Evolutionary conservation across 2,113 vertebrate genomes (phyloP), one percentile per base, ranked within the genome.

Genomic region (Lycaon pictus): DNA sequence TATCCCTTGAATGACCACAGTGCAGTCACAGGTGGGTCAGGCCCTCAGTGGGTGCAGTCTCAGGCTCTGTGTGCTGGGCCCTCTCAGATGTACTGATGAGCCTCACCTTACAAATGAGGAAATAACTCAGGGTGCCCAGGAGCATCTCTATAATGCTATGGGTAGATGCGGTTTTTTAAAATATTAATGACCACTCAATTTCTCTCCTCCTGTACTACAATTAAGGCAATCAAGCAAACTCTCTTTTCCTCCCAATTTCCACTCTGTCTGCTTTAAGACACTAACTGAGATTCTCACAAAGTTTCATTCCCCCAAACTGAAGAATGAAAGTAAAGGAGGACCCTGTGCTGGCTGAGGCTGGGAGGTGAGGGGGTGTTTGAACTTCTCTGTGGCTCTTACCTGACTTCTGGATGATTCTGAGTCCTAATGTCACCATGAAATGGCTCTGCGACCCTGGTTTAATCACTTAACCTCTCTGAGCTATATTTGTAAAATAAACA

Each of bases 161-260:
- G 51, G 62, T 12, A 5, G 35, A 43, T 32, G 20, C 7, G n/a
- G 37, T 6, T 48, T 79, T 65, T 83, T 37, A 79, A 48, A 80
- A 67, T 56, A 37, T 63, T 11, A 60, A 11, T 62, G 12, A 32
- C 5, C 3, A 0, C 83, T 88, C 17, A 15, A 37, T 48, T 63
- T 93, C 51, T 53, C 62, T 48, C 29, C 2, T 27, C 29, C 29
- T 65, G 7, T 11, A 16, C 11, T 43, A 8, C 0, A 22, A 19
- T 43, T 19, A 88, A 53, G 19, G 29, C 11, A 35, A 77, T 51
- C 7, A 17, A 63, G 53, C 69, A n/a, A 72, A 60, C n/a, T 25
- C 43, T 25, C 62, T 90, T 72, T 87, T 55, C 37, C 53, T 93
- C 43, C 35, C 43, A 58, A 69, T 87, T 82, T 23, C 88, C 16